Percentiles rank a stretch among this genome's conserved stretches.
Evolutionary conservation across 2,113 vertebrate species (phyloP).

Genomic region (Callipepla californica): DNA sequence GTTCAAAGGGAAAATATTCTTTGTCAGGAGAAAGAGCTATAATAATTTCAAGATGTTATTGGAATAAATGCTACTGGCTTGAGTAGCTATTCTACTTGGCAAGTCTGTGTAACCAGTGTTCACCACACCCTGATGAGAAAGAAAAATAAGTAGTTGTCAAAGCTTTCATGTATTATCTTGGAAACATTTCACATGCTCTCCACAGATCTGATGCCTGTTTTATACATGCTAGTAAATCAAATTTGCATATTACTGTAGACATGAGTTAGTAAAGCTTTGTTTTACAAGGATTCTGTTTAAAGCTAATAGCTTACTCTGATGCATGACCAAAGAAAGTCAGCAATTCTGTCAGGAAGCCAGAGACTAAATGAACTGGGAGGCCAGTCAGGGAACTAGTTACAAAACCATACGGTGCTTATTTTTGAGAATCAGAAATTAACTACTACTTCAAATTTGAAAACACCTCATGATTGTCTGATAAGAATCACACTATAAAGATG

Average conservation of each 20-base stretch:
- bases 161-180: slow-evolving; percentile 22
- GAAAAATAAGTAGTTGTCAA: slow-evolving; percentile 56
- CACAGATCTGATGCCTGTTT: slow-evolving; percentile 23
- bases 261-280: slow-evolving; percentile 52
- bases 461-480: slow-evolving; percentile 54
- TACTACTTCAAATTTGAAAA: slow-evolving; percentile 64
- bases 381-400: slow-evolving; percentile 52
- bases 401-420: slow-evolving; percentile 75
- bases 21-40: slow-evolving; percentile 86
- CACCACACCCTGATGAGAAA: slow-evolving; percentile 83
- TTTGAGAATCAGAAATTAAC: slow-evolving; percentile 71
- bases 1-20: slow-evolving; percentile 85
- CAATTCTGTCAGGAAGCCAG: slow-evolving; percentile 66
- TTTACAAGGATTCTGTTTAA: slow-evolving; percentile 56
- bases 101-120: slow-evolving; percentile 84
- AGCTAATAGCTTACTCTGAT: slow-evolving; percentile 57
- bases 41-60: slow-evolving; percentile 89
- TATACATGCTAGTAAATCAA: slow-evolving; percentile 53
- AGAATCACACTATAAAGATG: slow-evolving; percentile 51
- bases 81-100: slow-evolving; percentile 87
- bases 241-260: slow-evolving; percentile 44
- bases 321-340: slow-evolving; percentile 50
- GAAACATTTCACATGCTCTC: slow-evolving; percentile 37
- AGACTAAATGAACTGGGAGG: slow-evolving; percentile 63
- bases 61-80: slow-evolving; percentile 88